These are phyloP conservation scores for Lasioglossum villosulum DNA, from an alignment of 2,888 invertebrate genomes.

Conservation along the genomic window DNA sequence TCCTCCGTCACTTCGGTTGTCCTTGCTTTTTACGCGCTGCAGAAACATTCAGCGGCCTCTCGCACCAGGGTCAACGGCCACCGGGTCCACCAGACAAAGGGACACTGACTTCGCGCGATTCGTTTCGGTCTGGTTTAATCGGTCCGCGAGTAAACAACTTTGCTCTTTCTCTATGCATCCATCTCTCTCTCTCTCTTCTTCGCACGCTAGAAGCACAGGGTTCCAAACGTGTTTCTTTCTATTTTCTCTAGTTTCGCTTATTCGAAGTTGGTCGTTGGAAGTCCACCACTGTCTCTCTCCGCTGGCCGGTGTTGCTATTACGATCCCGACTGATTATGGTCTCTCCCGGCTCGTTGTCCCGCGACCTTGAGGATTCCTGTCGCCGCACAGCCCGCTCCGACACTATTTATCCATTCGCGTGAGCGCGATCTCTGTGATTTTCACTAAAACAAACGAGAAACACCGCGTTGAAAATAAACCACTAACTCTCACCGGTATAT, in stretches of 20 bases:
- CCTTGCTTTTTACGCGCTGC: neutral
- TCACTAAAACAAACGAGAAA: neutral
- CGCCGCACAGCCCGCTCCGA: neutral
- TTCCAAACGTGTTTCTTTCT: neutral
- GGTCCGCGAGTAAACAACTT: neutral
- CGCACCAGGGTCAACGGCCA: neutral
- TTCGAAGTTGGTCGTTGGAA: neutral
- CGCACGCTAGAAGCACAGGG: neutral
- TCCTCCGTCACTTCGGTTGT: constrained; percentile 14
- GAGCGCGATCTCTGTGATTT: neutral
- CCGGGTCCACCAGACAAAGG: constrained; percentile 2
- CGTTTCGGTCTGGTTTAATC: neutral
- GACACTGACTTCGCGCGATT: constrained; percentile 11
- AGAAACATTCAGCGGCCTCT: neutral
- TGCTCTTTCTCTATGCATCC: neutral
- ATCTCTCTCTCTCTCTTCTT: neutral
- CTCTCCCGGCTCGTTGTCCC: constrained; percentile 10
- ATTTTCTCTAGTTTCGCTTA: neutral
- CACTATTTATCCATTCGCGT: neutral
- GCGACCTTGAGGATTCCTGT: constrained; percentile 27
- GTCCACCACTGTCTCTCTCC: no score
- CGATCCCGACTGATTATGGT: neutral
- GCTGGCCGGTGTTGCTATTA: neutral
- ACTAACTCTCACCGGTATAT: neutral
- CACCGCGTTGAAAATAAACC: neutral